Evolutionary conservation across 1,140 invertebrate species (phyloP).

Genomic region (Drosophila watanabei): DNA sequence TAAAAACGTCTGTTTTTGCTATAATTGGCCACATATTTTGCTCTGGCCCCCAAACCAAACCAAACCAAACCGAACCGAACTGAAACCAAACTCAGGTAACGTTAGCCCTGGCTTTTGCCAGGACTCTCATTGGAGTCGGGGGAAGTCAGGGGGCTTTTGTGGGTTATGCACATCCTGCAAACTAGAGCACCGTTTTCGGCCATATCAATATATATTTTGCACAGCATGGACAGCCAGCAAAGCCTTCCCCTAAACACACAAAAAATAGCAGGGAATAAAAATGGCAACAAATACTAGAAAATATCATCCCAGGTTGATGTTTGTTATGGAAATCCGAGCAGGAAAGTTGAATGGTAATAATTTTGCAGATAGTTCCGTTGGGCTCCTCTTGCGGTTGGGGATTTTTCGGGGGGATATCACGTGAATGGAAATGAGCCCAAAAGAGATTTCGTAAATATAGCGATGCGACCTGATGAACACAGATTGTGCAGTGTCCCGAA

Average conservation of each 20-base stretch:
- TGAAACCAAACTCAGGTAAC: conserved; percentile 53
- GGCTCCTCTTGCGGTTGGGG: conserved; percentile 7
- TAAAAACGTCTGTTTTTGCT: conserved; percentile 83
- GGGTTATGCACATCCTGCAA: conserved; percentile 39
- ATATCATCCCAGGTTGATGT: conserved; percentile 66
- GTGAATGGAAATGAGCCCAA: conserved; percentile 62
- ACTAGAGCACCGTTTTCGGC: conserved; percentile 34
- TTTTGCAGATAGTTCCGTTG: conserved; percentile 53
- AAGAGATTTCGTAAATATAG: conserved; percentile 23
- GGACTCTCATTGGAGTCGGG: conserved; percentile 13
- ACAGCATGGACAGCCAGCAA: conserved; percentile 12
- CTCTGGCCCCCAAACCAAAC: conserved; percentile 38
- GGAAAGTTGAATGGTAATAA: conserved; percentile 55
- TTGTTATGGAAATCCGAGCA: conserved; percentile 69
- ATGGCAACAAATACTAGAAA: conserved; percentile 31
- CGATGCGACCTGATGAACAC: conserved; percentile 24
- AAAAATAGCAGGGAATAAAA: conserved; percentile 34
- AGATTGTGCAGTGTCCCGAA: conserved; percentile 12
- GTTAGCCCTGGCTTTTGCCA: conserved; percentile 44
- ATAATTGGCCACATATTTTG: conserved; percentile 84
- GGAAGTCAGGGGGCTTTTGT: conserved; percentile 24
- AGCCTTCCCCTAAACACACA: conserved; percentile 1
- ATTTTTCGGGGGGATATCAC: conserved; percentile 31
- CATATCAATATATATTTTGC: conserved; percentile 52
- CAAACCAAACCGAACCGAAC: conserved; percentile 12